Evolutionary conservation across 2,888 invertebrate species (phyloP), one percentile per base, ranked within the genome.

Genomic region (Trissolcus japonicus): DNA sequence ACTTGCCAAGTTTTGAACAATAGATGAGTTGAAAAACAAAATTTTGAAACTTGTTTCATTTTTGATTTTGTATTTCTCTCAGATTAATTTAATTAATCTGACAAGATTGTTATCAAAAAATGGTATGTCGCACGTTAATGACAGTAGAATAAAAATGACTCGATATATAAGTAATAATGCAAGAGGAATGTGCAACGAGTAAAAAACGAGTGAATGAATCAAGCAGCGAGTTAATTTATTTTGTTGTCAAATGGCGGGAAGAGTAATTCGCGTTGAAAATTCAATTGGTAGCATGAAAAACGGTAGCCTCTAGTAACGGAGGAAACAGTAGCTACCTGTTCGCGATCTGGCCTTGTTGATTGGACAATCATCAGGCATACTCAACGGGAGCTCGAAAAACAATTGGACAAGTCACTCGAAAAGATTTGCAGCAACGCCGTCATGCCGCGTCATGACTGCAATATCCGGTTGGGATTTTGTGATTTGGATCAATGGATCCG

Each of bases 301-400:
- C 57, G 48, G 46, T 40, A 40, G 53, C 48, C 48, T 63, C 48
- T 41, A 43, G 51, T 51, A 74, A 62, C 40, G 41, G 50, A 17
- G 61, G 76, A 72, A 78, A 75, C 74, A 51, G 74, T 50, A 74
- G 56, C 60, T 55, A 51, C 48, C 17, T 63, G 60, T 43, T 46
- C 43, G 66, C 72, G 76, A 79, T 71, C 57, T 79, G 79, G 69
- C 66, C 46, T 57, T 80, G 19, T 19, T 19, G 1, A 19, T 19
- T 75, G 81, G 82, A 81, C 81, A 81, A 78, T 76, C 72, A 78
- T 77, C 66, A 75, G 50, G 21, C 55, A 68, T 4, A 25, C 79
- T 61, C 79, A 69, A 79, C 80, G 81, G 82, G 81, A 81, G 79
- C 81, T 82, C 81, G 81, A 80, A 79, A 80, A 81, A 81, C 74